Base-by-base conservation (phyloP, 2,113 vertebrate species). In the Gymnorhina tibicen region DNA sequence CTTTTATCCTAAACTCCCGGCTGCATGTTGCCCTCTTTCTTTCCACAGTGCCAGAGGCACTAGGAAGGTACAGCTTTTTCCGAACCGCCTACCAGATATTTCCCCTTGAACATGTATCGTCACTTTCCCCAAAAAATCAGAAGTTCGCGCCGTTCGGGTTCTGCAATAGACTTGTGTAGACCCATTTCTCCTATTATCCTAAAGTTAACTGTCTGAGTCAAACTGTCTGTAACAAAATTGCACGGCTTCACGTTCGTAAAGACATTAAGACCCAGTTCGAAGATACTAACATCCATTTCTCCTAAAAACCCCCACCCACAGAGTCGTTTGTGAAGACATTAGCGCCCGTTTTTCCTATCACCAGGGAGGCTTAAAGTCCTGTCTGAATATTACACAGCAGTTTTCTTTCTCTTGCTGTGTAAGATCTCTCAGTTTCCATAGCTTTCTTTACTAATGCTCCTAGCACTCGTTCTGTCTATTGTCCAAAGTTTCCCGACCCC, bases 241-340 rank as follows among this genome's bases (percentile, higher is more conserved):
- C 17, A 15, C 2, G 1, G 37, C 23, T 63, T 42, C 30, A 28
- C 11, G 13, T 52, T 63, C 2, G 2, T n/a, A n/a, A 59, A 63
- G 37, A 42, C 30, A 63, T 27, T 41, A 41, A 63, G 16, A 52
- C 58, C 13, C 30, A 41, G 30, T 52, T 10, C 9, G 6, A 63
- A 41, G 35, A 78, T 27, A n/a, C 6, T n/a, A n/a, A 22, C 17
- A 78, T 30, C 11, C 30, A 20, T 52, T 63, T 78, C 37, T 52
- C 46, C 35, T 52, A 13, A 63, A 52, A 30, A 78, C 17, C 23
- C 17, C 13, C 0, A 1, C 46, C 47, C 23, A 41, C 0, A 16
- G 46, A 32, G 59, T 39, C 8, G 0, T 50, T 77, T 50, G 28
- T 39, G 58, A 60, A 39, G n/a, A 76, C 27, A 49, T 41, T 42